These are phyloP conservation scores for Acanthisitta chloris DNA, from an alignment of 2,113 vertebrate species.

Conservation along the genomic window DNA sequence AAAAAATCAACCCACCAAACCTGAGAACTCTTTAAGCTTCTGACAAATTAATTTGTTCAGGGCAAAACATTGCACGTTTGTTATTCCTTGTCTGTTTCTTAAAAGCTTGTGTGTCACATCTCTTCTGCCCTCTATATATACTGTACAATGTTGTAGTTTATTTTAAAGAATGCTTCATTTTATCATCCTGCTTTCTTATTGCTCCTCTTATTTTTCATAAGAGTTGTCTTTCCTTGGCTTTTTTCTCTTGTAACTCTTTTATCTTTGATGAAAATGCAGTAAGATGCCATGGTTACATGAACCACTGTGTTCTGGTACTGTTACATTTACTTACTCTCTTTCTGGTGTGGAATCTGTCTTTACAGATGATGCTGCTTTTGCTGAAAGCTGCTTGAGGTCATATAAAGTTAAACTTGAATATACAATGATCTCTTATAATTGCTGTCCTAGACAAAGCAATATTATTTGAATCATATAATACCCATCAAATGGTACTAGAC, in stretches of 20 bases:
- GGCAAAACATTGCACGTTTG: conserved; percentile 27
- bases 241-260: neutral
- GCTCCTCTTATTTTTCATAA: conserved; percentile 10
- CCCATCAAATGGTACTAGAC: neutral
- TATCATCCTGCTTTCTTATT: conserved; percentile 13
- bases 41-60: conserved; percentile 67
- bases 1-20: neutral
- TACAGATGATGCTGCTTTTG: neutral
- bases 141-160: neutral
- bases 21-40: neutral
- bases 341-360: neutral
- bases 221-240: neutral
- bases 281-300: neutral
- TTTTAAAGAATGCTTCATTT: neutral
- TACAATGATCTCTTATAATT: neutral
- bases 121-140: neutral
- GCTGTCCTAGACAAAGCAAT: neutral
- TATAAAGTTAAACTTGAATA: neutral
- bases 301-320: neutral
- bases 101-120: neutral
- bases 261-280: neutral
- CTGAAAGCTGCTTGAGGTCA: neutral
- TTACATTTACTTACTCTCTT: neutral
- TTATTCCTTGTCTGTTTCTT: conserved; percentile 44
- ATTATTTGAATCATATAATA: neutral